Percentiles rank a stretch among this genome's conserved stretches.
phyloP scores from a whole-genome alignment of 2,888 invertebrate genomes.

The Thereva unica region DNA sequence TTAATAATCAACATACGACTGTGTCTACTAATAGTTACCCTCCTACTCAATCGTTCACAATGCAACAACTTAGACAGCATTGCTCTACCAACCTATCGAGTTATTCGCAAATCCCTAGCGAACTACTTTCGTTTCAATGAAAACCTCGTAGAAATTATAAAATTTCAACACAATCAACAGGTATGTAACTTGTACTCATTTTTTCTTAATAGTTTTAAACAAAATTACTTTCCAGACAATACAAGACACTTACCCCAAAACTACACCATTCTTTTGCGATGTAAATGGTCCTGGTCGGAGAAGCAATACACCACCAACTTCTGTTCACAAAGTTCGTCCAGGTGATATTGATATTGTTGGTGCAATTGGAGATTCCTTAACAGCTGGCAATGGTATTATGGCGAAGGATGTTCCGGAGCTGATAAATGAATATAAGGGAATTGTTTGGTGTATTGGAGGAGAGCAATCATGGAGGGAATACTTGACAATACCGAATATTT shows the following conservation, averaged over 20 bases:
- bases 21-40: too few species aligned
- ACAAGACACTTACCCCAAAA: slow-evolving; percentile 49
- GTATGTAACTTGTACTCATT: too few species aligned
- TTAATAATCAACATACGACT: too few species aligned
- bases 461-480: slow-evolving; percentile 61
- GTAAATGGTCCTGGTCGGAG: slow-evolving; percentile 50
- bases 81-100: too few species aligned
- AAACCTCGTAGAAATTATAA: too few species aligned
- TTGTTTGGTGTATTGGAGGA: slow-evolving; percentile 62
- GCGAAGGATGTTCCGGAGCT: slow-evolving; percentile 57
- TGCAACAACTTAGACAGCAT: too few species aligned
- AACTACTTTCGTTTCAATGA: too few species aligned
- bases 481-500: slow-evolving; percentile 64
- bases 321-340: slow-evolving; percentile 64
- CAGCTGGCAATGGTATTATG: slow-evolving; percentile 62
- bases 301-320: slow-evolving; percentile 57
- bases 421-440: slow-evolving; percentile 59
- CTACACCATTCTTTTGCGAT: slow-evolving; percentile 53
- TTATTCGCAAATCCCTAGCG: too few species aligned
- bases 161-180: too few species aligned
- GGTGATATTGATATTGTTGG: slow-evolving; percentile 67
- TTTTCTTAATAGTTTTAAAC: too few species aligned
- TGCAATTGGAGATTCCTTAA: slow-evolving; percentile 66
- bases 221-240: slow-evolving; percentile 49
- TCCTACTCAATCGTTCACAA: too few species aligned